phyloP scores from a whole-genome alignment of 2,888 invertebrate species.

The Cetonia aurata region DNA sequence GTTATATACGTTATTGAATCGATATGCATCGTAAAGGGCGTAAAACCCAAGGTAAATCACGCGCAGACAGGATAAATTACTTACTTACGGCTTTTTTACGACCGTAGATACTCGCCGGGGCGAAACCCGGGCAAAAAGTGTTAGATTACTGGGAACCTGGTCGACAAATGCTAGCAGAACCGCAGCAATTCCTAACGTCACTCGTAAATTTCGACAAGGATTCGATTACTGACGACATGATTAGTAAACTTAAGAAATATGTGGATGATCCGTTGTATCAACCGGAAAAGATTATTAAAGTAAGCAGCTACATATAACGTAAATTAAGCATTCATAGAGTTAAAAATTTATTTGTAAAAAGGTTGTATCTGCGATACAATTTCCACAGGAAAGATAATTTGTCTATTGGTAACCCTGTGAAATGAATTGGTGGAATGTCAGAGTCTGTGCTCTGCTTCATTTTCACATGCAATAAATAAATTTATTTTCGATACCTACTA shows the following conservation, averaged over 20 bases:
- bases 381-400: too few species aligned
- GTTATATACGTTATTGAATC: conserved; percentile 87
- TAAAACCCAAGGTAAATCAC: conserved; percentile 76
- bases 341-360: neutral
- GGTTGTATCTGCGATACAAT: too few species aligned
- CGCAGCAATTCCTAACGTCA: conserved; percentile 83
- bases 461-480: too few species aligned
- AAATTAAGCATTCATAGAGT: neutral
- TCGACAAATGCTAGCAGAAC: conserved; percentile 83
- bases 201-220: conserved; percentile 92
- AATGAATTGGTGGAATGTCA: too few species aligned
- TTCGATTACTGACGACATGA: conserved; percentile 83
- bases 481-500: too few species aligned
- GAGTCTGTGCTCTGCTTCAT: too few species aligned
- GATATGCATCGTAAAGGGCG: conserved; percentile 85
- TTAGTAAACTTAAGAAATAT: conserved; percentile 84
- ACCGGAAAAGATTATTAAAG: conserved; percentile 81
- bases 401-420: too few species aligned
- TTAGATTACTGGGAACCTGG: conserved; percentile 94
- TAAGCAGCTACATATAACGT: conserved; percentile 51
- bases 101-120: conserved; percentile 69
- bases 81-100: conserved; percentile 54
- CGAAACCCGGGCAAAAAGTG: conserved; percentile 82
- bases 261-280: conserved; percentile 83
- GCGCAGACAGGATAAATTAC: neutral